phyloP scores from a whole-genome alignment of 2,113 vertebrate species.

The Nansenia antarctica region DNA sequence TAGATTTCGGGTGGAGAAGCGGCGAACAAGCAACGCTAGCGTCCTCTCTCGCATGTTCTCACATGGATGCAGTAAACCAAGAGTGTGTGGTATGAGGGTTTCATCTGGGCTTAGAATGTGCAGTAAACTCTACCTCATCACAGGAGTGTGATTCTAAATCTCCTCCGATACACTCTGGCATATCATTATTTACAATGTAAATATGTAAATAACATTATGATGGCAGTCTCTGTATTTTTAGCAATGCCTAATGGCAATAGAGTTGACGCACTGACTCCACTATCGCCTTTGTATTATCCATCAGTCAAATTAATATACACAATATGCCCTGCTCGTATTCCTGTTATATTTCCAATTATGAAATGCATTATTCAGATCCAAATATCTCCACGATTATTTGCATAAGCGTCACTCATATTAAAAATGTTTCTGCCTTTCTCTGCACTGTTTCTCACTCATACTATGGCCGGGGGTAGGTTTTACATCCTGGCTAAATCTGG shows the following conservation, averaged over 20 bases:
- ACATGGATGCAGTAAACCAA: too few species aligned
- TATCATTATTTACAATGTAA: background rate
- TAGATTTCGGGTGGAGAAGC: too few species aligned
- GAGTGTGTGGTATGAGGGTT: too few species aligned
- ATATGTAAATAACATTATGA: background rate
- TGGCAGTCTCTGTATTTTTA: background rate
- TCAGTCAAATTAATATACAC: conserved; percentile 53
- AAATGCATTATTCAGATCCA: conserved; percentile 61
- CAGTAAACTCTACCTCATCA: too few species aligned
- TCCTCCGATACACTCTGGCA: background rate
- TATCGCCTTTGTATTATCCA: conserved; percentile 24
- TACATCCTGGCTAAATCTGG: too few species aligned
- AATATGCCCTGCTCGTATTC: conserved; percentile 47
- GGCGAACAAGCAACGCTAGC: too few species aligned
- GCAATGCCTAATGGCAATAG: conserved; percentile 3
- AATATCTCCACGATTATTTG: conserved; percentile 52
- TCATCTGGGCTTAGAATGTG: too few species aligned
- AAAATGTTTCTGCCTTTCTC: too few species aligned
- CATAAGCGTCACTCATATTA: conserved; percentile 18
- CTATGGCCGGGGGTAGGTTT: too few species aligned
- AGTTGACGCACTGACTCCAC: conserved; percentile 14
- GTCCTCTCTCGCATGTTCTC: too few species aligned
- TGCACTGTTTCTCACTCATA: too few species aligned
- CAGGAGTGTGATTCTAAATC: too few species aligned
- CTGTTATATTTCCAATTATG: conserved; percentile 56